Evolutionary conservation across 2,888 invertebrate species (phyloP).

Genomic region (Agapetus fuscipes): DNA sequence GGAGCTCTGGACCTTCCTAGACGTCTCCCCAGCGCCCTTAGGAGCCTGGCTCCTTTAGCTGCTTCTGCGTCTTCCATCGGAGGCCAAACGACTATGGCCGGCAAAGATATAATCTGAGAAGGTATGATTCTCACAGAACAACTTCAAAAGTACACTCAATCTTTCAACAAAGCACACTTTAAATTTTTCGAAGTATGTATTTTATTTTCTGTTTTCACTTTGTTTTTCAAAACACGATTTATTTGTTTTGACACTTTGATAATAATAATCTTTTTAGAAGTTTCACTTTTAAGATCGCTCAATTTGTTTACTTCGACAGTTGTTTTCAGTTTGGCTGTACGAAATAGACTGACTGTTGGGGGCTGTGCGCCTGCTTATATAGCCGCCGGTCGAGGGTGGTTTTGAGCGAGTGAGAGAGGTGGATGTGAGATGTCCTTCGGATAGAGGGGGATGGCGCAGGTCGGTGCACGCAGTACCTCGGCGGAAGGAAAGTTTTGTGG

Average conservation of each 20-base stretch:
- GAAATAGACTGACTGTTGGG: constrained; percentile 16
- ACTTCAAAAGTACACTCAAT: no score
- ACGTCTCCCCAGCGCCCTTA: constrained; percentile 55
- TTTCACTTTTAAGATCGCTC: not conserved
- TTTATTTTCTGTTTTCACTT: no score
- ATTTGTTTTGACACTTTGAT: no score
- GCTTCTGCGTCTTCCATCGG: constrained; percentile 33
- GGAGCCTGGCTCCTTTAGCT: constrained; percentile 46
- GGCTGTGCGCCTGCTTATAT: constrained; percentile 12
- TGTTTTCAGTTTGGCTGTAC: constrained; percentile 5
- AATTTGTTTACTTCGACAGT: not conserved
- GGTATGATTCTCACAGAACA: constrained; percentile 12
- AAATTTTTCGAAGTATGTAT: no score
- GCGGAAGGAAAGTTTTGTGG: constrained; percentile 1
- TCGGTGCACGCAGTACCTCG: not conserved
- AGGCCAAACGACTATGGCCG: constrained; percentile 42
- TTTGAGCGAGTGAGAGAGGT: not conserved
- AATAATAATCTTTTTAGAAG: not conserved
- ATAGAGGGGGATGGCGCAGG: not conserved
- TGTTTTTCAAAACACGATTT: no score
- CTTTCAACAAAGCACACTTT: no score
- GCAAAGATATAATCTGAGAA: constrained; percentile 26
- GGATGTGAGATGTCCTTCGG: not conserved
- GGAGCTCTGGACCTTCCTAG: constrained; percentile 44
- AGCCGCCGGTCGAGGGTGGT: constrained; percentile 8